phyloP scores from a whole-genome alignment of 2,113 vertebrate species.

The Chlamydotis undulata region DNA sequence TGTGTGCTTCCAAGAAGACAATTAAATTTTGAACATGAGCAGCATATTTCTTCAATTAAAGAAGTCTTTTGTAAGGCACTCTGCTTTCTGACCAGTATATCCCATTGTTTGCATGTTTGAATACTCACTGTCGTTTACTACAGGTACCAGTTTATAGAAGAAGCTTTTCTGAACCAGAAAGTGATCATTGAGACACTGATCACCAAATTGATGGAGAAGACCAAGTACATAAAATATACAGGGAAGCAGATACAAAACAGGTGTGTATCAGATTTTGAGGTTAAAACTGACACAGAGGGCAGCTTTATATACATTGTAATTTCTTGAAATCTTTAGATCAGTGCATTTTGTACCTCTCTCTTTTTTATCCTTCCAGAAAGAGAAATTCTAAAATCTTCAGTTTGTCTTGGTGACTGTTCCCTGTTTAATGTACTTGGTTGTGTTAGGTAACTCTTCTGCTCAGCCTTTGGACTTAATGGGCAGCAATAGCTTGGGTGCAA shows the following conservation, averaged over 20 bases:
- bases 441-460: not conserved
- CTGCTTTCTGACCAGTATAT: not conserved
- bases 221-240: slow-evolving; percentile 91
- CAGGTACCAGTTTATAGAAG: slow-evolving; percentile 98
- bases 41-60: not conserved
- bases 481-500: not conserved
- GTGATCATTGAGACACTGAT: slow-evolving; percentile 95
- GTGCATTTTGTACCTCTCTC: not conserved
- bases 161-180: slow-evolving; percentile 96
- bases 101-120: not conserved
- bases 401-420: not conserved
- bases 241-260: slow-evolving; percentile 90
- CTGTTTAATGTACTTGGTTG: not conserved
- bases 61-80: not conserved
- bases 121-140: slow-evolving; percentile 15
- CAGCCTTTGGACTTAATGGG: not conserved
- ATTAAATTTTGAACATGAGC: not conserved
- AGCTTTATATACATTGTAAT: not conserved
- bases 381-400: not conserved
- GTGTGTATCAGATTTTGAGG: slow-evolving; percentile 65
- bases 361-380: not conserved
- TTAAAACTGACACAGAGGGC: not conserved
- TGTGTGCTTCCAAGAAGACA: not conserved
- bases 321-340: not conserved
- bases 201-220: slow-evolving; percentile 94